phyloP scores from a whole-genome alignment of 2,113 vertebrate species.

The Crotalus horridus region DNA sequence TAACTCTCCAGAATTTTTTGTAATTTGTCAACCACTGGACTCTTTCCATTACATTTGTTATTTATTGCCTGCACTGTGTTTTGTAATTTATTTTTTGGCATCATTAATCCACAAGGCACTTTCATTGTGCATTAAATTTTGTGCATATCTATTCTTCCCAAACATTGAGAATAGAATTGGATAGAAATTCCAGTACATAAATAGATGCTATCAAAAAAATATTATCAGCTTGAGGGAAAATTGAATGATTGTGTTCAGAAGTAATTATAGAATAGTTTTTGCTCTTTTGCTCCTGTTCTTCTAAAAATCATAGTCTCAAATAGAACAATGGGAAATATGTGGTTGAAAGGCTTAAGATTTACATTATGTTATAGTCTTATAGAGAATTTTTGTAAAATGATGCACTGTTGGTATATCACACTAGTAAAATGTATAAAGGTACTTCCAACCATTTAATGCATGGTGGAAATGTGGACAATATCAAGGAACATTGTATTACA shows the following conservation, averaged over 20 bases:
- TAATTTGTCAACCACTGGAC: slow-evolving; percentile 6
- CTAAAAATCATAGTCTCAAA: background rate
- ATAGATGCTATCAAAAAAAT: background rate
- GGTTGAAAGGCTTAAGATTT: background rate
- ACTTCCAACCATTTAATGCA: background rate
- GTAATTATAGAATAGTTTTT: background rate
- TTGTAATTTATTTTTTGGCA: slow-evolving; percentile 23
- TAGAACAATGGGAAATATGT: background rate
- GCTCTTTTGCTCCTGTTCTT: background rate
- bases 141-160: background rate
- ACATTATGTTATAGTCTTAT: background rate
- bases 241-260: background rate
- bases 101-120: slow-evolving; percentile 24
- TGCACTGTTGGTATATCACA: background rate
- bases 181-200: background rate
- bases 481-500: background rate
- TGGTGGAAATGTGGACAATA: background rate
- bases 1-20: background rate
- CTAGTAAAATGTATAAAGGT: background rate
- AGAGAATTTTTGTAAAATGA: background rate
- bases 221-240: background rate
- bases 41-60: slow-evolving; percentile 20
- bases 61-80: slow-evolving; percentile 14
- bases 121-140: slow-evolving; percentile 12
- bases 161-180: background rate